Percentiles rank a stretch among this genome's conserved stretches.
These are phyloP conservation scores for Acanthosepion lycidas DNA, from an alignment of 2,888 invertebrate genomes.

Conservation along the genomic window DNA sequence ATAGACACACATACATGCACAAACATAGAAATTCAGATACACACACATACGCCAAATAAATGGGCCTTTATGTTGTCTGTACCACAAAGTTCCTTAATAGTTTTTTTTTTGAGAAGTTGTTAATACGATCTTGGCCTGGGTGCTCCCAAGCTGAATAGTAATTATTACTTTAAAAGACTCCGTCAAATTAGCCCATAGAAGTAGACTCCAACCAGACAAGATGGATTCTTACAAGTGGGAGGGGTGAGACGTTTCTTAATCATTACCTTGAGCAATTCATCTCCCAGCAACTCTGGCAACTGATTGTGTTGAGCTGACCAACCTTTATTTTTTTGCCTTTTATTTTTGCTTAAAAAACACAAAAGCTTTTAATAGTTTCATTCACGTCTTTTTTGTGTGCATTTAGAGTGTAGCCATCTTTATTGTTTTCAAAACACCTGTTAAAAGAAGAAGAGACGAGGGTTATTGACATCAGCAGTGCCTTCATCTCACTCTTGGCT, in stretches of 20 bases:
- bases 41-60: background rate
- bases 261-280: conserved; percentile 33
- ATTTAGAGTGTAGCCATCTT: background rate
- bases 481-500: background rate
- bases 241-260: background rate
- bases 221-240: conserved; percentile 12
- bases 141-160: conserved; percentile 23
- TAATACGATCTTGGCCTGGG: conserved; percentile 11
- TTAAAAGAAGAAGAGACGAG: background rate
- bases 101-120: background rate
- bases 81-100: background rate
- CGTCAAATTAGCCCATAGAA: conserved; percentile 14
- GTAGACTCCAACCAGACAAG: conserved; percentile 18
- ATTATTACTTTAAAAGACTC: conserved; percentile 14
- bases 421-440: conserved; percentile 21
- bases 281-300: conserved; percentile 33
- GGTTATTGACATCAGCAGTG: background rate
- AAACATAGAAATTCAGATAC: background rate
- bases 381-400: background rate
- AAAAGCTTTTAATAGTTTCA: background rate
- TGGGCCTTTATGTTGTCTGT: background rate
- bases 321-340: background rate
- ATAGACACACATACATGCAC: background rate
- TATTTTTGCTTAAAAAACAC: background rate
- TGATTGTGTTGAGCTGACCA: conserved; percentile 33